Base-by-base conservation (phyloP, 2,113 vertebrate genomes). In the Triplophysa dalaica region DNA sequence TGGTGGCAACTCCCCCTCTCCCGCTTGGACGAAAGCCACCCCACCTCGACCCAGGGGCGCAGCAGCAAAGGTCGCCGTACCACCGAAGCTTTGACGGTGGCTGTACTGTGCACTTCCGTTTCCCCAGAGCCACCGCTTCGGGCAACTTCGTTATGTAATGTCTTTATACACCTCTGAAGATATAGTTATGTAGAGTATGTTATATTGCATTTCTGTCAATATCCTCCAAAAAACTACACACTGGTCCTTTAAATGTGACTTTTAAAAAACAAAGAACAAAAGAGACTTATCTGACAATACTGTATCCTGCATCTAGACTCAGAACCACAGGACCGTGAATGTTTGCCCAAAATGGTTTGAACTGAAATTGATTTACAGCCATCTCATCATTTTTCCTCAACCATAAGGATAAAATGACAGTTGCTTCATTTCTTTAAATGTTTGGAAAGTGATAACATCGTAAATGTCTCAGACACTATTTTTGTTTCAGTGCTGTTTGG, bases 381-480 rank as follows among this genome's bases (percentile, higher is more conserved):
- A 33, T 72, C 50, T 72, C 50, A 56, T 43, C 41, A 33, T 56
- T 38, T 33, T 1, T 19, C 26, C 26, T 72, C 4, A 56, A 58
- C 50, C 33, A 14, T 14, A 38, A 56, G 17, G 0, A 19, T 38
- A 38, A 38, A 12, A 72, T n/a, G 10, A 56, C 13, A 24, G 0
- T 56, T 21, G 24, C 50, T 24, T 56, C 11, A 10, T 72, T n/a
- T 12, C 58, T 82, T 62, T 19, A 5, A 66, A 16, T 29, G 26
- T n/a, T 76, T 78, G 73, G 41, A 43, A 79, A 74, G 75, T 65
- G 13, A 41, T 64, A 68, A 77, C 12, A 24, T 60, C 33, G 61
- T 56, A 81, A 64, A 67, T 45, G 33, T 70, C 29, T 56, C 1
- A 77, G 56, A 9, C 19, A 45, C 72, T 81, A 85, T 66, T 72